Conservation (phyloP, 2,888 invertebrate genomes). For the Agriopis aurantiaria region DNA sequence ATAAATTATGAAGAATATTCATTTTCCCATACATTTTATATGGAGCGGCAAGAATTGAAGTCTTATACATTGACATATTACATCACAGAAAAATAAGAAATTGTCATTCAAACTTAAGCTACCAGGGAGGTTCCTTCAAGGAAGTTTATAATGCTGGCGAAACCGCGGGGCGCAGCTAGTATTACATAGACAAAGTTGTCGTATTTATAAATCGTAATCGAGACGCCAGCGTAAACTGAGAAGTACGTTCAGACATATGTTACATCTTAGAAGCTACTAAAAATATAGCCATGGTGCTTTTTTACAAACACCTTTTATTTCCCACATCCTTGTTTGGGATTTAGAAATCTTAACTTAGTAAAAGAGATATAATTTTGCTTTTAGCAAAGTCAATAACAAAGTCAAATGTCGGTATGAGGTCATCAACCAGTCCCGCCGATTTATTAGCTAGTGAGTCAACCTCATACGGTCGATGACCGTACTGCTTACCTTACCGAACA, state of each 20-base stretch:
- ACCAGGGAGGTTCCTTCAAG: too few relatives aligned
- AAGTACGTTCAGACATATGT: too few relatives aligned
- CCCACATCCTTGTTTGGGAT: slow-evolving; percentile 2
- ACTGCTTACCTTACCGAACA: not conserved
- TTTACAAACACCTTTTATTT: not conserved
- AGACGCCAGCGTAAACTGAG: not conserved
- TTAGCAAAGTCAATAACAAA: not conserved
- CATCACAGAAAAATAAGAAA: too few relatives aligned
- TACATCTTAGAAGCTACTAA: not conserved
- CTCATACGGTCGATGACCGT: not conserved
- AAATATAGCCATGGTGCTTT: too few relatives aligned
- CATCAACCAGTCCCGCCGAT: not conserved
- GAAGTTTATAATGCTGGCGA: too few relatives aligned
- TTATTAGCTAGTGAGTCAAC: slow-evolving; percentile 1
- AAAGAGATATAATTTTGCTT: not conserved
- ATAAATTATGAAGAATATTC: too few relatives aligned
- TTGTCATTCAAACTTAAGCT: too few relatives aligned
- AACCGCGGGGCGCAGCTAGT: too few relatives aligned
- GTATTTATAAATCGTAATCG: not conserved
- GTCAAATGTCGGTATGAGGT: not conserved
- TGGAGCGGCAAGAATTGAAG: too few relatives aligned
- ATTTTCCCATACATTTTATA: too few relatives aligned
- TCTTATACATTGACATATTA: too few relatives aligned
- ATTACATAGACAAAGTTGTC: not conserved
- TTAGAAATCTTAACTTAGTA: not conserved